phyloP scores from a whole-genome alignment of 2,888 invertebrate species.

The Nasonia oneida region DNA sequence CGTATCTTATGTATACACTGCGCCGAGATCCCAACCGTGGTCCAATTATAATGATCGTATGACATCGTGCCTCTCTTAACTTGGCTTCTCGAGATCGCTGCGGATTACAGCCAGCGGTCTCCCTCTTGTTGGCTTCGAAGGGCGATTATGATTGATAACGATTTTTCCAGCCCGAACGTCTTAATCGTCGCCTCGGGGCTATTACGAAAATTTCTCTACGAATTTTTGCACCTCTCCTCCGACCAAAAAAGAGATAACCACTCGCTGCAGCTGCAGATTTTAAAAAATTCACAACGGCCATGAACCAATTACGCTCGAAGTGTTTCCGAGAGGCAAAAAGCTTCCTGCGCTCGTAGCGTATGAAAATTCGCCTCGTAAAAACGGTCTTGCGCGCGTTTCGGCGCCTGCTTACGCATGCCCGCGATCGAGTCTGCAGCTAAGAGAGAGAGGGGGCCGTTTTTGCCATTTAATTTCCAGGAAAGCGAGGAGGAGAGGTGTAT shows the following conservation, averaged over 20 bases:
- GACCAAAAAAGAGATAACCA: neutral
- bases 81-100: conserved; percentile 27
- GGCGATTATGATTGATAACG: conserved; percentile 44
- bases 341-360: neutral
- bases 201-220: neutral
- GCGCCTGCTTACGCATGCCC: conserved; percentile 69
- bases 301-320: conserved; percentile 49
- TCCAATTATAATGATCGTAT: conserved; percentile 57
- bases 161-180: neutral
- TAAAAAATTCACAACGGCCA: neutral
- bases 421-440: conserved; percentile 59
- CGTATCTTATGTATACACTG: neutral
- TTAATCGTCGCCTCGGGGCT: neutral
- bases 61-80: conserved; percentile 46
- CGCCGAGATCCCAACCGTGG: conserved; percentile 8
- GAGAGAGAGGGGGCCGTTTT: conserved; percentile 45
- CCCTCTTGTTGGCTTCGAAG: neutral
- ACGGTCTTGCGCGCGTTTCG: neutral
- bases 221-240: neutral
- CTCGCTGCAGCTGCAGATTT: neutral
- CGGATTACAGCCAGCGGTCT: neutral
- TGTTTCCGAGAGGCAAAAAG: conserved; percentile 28
- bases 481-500: conserved; percentile 65
- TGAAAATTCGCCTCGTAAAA: conserved; percentile 56
- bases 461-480: conserved; percentile 77